Evolutionary conservation across 2,888 invertebrate species (phyloP).

Genomic region (Ligdia adustata): DNA sequence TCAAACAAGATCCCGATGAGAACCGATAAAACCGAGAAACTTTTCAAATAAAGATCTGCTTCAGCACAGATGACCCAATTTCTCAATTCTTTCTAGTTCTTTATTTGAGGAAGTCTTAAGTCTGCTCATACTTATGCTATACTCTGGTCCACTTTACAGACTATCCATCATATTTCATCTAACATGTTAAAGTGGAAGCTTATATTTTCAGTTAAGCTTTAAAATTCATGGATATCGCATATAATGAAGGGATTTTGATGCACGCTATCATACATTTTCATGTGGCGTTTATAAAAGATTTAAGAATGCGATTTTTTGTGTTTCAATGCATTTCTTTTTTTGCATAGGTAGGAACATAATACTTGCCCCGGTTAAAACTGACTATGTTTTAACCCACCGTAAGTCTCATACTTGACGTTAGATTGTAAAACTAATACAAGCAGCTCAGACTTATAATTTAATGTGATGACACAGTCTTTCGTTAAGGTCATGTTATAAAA

Average conservation of each 20-base stretch:
- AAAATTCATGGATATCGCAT: slow-evolving; percentile 18
- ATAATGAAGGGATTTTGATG: slow-evolving; percentile 10
- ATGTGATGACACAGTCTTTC: too few species aligned
- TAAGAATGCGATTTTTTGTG: too few species aligned
- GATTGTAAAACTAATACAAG: too few species aligned
- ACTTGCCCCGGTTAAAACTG: too few species aligned
- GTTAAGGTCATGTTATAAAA: too few species aligned
- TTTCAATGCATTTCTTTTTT: too few species aligned
- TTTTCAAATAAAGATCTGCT: slow-evolving; percentile 56
- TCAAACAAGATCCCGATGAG: slow-evolving; percentile 34
- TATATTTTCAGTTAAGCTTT: slow-evolving; percentile 16
- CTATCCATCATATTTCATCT: slow-evolving; percentile 23
- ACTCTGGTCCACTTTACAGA: slow-evolving; percentile 19
- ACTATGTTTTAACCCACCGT: too few species aligned
- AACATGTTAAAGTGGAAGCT: slow-evolving; percentile 11
- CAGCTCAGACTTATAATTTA: too few species aligned
- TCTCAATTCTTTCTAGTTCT: slow-evolving; percentile 47
- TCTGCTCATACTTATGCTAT: slow-evolving; percentile 28
- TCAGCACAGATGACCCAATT: slow-evolving; percentile 53
- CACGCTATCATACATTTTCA: slow-evolving; percentile 1
- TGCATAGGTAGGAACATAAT: too few species aligned
- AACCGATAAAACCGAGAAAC: slow-evolving; percentile 46
- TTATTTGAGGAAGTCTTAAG: slow-evolving; percentile 36
- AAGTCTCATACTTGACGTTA: too few species aligned
- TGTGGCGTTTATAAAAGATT: background rate